Percentiles rank a stretch among this genome's conserved stretches.
Evolutionary conservation across 92 coral and sea anemone species (phyloP).

Genomic region (Epizoanthus ramosus): DNA sequence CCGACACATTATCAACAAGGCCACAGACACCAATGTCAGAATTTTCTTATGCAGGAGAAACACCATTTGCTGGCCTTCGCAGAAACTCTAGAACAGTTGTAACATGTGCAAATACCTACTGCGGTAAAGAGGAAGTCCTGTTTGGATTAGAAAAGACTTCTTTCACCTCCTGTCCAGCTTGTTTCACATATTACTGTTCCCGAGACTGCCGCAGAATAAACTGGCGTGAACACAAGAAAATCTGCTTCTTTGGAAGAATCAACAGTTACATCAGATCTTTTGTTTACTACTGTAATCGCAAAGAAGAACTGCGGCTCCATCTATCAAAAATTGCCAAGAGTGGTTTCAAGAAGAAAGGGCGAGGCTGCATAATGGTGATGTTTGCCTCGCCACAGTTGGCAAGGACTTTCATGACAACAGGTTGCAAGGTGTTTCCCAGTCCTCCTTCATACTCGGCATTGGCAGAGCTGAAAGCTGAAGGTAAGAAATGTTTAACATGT

Average conservation of each 20-base stretch:
- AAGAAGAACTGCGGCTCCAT: constrained; percentile 81
- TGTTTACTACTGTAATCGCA: constrained; percentile 83
- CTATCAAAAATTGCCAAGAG: constrained; percentile 87
- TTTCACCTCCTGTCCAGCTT: constrained; percentile 94
- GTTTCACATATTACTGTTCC: constrained; percentile 92
- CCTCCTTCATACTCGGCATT: constrained; percentile 89
- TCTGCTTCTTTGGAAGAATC: constrained; percentile 93
- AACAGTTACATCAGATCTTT: constrained; percentile 95
- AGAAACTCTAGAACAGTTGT: constrained; percentile 59
- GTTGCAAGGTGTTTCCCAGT: constrained; percentile 89
- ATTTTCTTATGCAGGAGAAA: constrained; percentile 85
- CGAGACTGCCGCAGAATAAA: constrained; percentile 89
- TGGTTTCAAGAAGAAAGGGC: constrained; percentile 83
- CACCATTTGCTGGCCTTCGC: constrained; percentile 66
- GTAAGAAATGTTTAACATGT: neutral
- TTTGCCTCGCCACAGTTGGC: constrained; percentile 90
- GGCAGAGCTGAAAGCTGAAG: constrained; percentile 69
- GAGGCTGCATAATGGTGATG: constrained; percentile 94
- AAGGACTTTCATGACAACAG: constrained; percentile 92
- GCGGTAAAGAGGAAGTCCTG: constrained; percentile 78
- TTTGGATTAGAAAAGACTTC: constrained; percentile 83
- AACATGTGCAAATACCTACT: constrained; percentile 77
- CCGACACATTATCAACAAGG: constrained; percentile 64
- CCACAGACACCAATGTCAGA: constrained; percentile 93
- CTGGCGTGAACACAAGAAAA: constrained; percentile 96